phyloP scores from a whole-genome alignment of 2,888 invertebrate genomes.

The Pterostichus madidus region DNA sequence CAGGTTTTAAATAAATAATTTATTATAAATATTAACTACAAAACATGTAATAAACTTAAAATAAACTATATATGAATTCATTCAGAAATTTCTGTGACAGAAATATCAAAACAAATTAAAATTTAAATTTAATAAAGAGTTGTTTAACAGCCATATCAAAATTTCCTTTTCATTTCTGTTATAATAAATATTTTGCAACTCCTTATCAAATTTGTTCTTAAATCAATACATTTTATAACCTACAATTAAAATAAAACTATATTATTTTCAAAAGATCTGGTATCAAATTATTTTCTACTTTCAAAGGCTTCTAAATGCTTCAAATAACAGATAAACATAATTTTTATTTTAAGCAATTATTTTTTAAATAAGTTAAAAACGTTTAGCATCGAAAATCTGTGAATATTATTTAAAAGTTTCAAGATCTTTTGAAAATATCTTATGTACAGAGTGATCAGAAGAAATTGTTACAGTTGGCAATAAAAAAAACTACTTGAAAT shows the following conservation, averaged over 20 bases:
- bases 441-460: too few relatives aligned
- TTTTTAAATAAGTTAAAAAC: too few relatives aligned
- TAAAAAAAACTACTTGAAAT: too few relatives aligned
- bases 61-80: constrained; percentile 46
- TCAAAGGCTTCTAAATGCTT: too few relatives aligned
- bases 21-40: constrained; percentile 20
- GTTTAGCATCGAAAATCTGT: neutral
- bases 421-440: too few relatives aligned
- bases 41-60: constrained; percentile 2
- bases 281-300: too few relatives aligned
- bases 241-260: neutral
- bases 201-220: constrained; percentile 41
- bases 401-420: neutral
- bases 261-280: neutral
- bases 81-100: constrained; percentile 54
- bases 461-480: too few relatives aligned
- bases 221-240: neutral
- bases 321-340: too few relatives aligned
- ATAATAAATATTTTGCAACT: constrained; percentile 25
- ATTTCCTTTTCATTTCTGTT: neutral
- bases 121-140: constrained; percentile 52
- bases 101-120: constrained; percentile 51
- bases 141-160: constrained; percentile 8
- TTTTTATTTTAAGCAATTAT: too few relatives aligned
- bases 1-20: constrained; percentile 33